Evolutionary conservation across 2,888 invertebrate genomes (phyloP).

Genomic region (Diabrotica balteata): DNA sequence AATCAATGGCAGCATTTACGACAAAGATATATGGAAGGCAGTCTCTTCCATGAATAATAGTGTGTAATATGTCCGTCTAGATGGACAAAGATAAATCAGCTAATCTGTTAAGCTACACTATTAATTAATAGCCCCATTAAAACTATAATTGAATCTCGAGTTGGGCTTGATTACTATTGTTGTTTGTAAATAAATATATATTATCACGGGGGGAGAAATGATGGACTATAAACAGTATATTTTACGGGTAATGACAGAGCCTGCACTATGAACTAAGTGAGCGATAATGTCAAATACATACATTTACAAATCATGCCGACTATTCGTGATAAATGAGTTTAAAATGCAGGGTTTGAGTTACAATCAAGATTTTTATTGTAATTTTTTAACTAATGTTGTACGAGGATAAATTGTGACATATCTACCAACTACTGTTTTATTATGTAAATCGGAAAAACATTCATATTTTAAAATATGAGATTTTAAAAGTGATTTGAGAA

Average conservation of each 20-base stretch:
- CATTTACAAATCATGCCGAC: constrained; percentile 20
- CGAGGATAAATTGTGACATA: too few relatives aligned
- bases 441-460: too few relatives aligned
- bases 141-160: constrained; percentile 35
- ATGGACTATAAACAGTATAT: constrained; percentile 25
- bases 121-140: constrained; percentile 36
- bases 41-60: constrained; percentile 28
- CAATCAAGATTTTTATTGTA: too few relatives aligned
- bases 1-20: constrained; percentile 24
- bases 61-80: constrained; percentile 33
- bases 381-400: too few relatives aligned
- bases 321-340: background rate
- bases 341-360: too few relatives aligned
- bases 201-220: constrained; percentile 12
- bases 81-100: constrained; percentile 35
- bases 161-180: constrained; percentile 31
- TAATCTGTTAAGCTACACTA: constrained; percentile 33
- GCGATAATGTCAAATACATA: constrained; percentile 16
- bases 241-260: constrained; percentile 26
- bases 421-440: too few relatives aligned
- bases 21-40: constrained; percentile 32
- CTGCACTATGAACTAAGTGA: constrained; percentile 14
- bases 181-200: constrained; percentile 13
- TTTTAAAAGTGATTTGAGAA: too few relatives aligned
- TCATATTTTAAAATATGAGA: too few relatives aligned